phyloP scores from a whole-genome alignment of 2,113 vertebrate species.

The Pseudonaja textilis region DNA sequence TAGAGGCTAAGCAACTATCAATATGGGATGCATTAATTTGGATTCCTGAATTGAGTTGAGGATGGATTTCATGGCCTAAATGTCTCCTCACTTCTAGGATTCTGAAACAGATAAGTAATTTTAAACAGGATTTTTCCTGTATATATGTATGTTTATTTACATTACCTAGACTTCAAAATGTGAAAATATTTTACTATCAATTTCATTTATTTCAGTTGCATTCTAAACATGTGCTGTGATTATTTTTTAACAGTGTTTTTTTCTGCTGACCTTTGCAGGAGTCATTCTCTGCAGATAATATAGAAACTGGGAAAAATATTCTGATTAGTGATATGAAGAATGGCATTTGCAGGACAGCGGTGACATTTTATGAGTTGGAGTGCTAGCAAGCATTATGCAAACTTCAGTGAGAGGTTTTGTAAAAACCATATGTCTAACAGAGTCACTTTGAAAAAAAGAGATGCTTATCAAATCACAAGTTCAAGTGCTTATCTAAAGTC shows the following conservation, averaged over 20 bases:
- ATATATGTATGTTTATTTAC: not conserved
- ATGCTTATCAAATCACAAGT: slow-evolving; percentile 26
- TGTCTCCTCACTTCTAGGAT: not conserved
- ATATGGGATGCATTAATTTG: not conserved
- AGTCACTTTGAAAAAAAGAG: slow-evolving; percentile 29
- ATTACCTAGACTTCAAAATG: not conserved
- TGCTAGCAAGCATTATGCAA: slow-evolving; percentile 14
- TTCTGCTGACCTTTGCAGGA: not conserved
- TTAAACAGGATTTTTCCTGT: not conserved
- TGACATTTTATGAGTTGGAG: slow-evolving; percentile 27
- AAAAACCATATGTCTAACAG: slow-evolving; percentile 13
- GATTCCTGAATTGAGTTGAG: not conserved
- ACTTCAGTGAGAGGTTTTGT: slow-evolving; percentile 4
- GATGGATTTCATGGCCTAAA: not conserved
- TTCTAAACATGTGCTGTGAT: not conserved
- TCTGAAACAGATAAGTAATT: not conserved
- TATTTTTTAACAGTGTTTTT: not conserved
- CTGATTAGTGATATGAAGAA: slow-evolving; percentile 12
- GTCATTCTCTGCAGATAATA: not conserved
- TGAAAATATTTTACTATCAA: not conserved
- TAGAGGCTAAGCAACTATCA: not conserved
- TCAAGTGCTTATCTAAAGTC: slow-evolving; percentile 26
- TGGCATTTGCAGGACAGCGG: slow-evolving; percentile 24
- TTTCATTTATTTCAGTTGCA: not conserved
- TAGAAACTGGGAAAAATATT: not conserved